Percentiles rank a stretch among this genome's conserved stretches.
Conservation (phyloP, 2,888 invertebrate genomes). For the Lasioglossum oenotherae region DNA sequence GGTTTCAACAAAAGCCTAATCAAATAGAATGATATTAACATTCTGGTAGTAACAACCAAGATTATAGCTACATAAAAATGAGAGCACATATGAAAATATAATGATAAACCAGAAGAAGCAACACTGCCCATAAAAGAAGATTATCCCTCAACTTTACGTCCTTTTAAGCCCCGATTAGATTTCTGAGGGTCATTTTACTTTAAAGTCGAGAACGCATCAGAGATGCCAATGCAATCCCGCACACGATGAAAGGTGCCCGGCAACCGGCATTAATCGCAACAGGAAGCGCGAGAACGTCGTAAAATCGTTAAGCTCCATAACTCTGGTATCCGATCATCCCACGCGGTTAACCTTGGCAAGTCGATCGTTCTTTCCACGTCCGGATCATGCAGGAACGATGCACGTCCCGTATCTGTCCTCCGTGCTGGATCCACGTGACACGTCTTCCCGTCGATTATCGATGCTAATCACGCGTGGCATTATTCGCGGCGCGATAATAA, state of each 20-base stretch:
- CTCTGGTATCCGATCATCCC: conserved; percentile 69
- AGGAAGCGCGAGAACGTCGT: conserved; percentile 76
- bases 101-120: neutral
- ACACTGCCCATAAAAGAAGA: neutral
- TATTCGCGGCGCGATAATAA: conserved; percentile 34
- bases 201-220: neutral
- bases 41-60: neutral
- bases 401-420: conserved; percentile 20
- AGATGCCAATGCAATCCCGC: neutral
- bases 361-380: conserved; percentile 68
- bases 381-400: conserved; percentile 47
- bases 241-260: neutral
- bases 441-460: conserved; percentile 37
- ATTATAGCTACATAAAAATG: neutral
- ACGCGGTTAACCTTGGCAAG: conserved; percentile 76
- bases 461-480: conserved; percentile 53
- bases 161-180: neutral
- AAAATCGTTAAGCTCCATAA: conserved; percentile 76
- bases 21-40: neutral
- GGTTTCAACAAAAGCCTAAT: too few species aligned
- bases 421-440: conserved; percentile 25
- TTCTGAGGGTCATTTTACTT: neutral
- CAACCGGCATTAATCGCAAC: conserved; percentile 71
- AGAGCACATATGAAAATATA: neutral
- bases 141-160: neutral